A percentile compares a stretch with the other conserved stretches of the same genome.
These are phyloP conservation scores for Lymantria monacha DNA, from an alignment of 2,888 invertebrate species.

Conservation along the genomic window DNA sequence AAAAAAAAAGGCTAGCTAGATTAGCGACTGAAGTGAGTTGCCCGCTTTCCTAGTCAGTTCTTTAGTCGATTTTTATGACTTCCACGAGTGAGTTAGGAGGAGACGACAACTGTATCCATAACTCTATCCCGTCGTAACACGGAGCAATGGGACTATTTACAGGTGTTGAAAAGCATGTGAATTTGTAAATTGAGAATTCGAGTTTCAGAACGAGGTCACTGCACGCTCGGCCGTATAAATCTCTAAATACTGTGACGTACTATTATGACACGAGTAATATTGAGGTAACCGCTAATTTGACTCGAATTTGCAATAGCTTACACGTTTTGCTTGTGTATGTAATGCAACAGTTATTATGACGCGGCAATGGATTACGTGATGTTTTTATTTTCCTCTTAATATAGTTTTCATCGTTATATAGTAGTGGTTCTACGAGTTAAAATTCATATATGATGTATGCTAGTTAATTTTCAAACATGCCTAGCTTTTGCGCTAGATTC, in stretches of 20 bases:
- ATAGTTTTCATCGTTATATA: no score
- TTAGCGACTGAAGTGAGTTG: no score
- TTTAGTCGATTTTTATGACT: no score
- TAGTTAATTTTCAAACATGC: no score
- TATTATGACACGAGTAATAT: background rate
- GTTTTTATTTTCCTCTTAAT: background rate
- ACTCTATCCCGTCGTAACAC: no score
- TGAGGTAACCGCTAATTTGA: background rate
- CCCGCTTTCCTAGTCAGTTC: no score
- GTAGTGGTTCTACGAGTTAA: no score
- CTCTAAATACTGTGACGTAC: conserved; percentile 16
- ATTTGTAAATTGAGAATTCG: conserved; percentile 14
- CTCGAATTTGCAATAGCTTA: conserved; percentile 10
- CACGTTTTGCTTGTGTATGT: conserved; percentile 3
- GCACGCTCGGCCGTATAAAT: conserved; percentile 16
- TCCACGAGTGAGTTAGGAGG: no score
- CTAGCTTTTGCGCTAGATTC: no score
- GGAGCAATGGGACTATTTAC: background rate
- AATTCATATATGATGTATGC: no score
- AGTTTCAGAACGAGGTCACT: conserved; percentile 17
- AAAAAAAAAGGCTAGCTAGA: no score
- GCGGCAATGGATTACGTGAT: conserved; percentile 9
- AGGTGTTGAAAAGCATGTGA: conserved; percentile 7
- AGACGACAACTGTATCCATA: no score
- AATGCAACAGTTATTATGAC: background rate